Conservation (phyloP, 2,797 vertebrate species). For the Sebastes nivosus region DNA sequence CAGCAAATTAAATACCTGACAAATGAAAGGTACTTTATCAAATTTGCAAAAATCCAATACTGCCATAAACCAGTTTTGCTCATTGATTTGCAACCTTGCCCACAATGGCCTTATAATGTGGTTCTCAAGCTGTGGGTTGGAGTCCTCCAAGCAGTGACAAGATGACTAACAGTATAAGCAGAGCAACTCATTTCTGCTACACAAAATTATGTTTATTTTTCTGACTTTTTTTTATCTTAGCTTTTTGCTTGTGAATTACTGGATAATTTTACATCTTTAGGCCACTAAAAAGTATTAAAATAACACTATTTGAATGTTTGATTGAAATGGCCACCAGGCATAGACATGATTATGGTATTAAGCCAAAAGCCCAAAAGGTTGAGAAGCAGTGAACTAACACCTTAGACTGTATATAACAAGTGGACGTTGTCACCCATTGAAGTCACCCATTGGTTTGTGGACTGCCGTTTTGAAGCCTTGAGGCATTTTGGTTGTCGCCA, state of each 20-base stretch:
- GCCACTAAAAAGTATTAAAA: background rate
- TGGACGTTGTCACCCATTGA: no score
- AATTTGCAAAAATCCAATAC: background rate
- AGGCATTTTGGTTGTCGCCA: no score
- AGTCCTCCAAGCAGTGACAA: background rate
- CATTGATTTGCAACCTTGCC: background rate
- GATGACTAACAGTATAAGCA: background rate
- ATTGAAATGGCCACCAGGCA: background rate
- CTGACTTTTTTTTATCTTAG: background rate
- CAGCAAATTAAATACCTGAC: background rate
- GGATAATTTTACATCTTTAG: background rate
- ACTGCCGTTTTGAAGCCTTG: no score
- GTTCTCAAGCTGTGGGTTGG: background rate
- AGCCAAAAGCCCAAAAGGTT: background rate
- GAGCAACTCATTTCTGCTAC: background rate
- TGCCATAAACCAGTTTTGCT: background rate
- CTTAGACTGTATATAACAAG: no score
- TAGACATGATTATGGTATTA: background rate
- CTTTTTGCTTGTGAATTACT: background rate
- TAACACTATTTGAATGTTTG: background rate
- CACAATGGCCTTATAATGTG: background rate
- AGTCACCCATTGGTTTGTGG: no score
- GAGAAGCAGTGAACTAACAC: background rate
- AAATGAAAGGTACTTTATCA: background rate
- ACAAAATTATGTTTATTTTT: background rate